Evolutionary conservation across 2,113 vertebrate species (phyloP).

Genomic region (Zosterops pallidus): DNA sequence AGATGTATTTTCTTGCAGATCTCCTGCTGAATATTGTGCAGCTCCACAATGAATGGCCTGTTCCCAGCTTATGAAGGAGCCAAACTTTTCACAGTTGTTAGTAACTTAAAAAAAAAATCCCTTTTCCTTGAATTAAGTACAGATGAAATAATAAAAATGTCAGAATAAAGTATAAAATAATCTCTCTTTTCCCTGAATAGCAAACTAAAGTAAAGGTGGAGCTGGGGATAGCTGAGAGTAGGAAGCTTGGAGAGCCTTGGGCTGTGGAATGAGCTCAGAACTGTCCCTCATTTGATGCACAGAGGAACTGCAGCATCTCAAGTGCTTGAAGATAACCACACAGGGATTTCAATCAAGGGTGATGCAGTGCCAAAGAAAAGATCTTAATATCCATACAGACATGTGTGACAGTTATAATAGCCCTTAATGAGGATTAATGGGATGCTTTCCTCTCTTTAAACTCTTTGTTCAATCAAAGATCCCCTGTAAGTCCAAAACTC

Average conservation of each 20-base stretch:
- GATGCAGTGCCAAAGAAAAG: neutral
- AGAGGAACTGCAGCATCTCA: neutral
- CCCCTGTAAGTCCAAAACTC: neutral
- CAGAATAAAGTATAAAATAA: neutral
- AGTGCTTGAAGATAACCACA: neutral
- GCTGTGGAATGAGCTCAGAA: neutral
- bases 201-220: neutral
- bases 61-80: neutral
- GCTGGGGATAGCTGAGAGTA: neutral
- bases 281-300: neutral
- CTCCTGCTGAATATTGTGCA: neutral
- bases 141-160: neutral
- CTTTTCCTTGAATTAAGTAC: neutral
- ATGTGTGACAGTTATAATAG: neutral
- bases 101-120: neutral
- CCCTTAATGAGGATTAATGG: neutral
- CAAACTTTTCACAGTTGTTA: neutral
- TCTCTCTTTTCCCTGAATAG: neutral
- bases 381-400: neutral
- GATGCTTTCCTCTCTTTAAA: neutral
- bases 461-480: neutral
- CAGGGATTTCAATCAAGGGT: neutral
- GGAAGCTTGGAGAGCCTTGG: no score
- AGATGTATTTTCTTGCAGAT: neutral
- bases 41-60: neutral